A percentile compares a stretch with the other conserved stretches of the same genome.
phyloP scores from a whole-genome alignment of 2,797 vertebrate species.

The Echiichthys vipera region DNA sequence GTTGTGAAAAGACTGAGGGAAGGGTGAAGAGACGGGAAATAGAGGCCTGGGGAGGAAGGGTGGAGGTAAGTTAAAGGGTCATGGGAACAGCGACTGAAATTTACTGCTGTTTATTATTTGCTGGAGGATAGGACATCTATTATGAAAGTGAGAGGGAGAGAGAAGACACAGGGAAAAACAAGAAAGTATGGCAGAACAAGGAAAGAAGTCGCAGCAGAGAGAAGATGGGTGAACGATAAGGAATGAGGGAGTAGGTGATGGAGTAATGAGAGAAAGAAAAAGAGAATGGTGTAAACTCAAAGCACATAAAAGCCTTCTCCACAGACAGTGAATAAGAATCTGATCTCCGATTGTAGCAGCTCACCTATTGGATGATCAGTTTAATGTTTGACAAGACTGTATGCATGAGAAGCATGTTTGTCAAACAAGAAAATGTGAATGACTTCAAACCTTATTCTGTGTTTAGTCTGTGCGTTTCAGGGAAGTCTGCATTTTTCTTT shows the following conservation, averaged over 20 bases:
- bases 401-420: background rate
- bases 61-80: conserved; percentile 57
- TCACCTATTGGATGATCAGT: background rate
- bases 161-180: background rate
- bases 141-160: conserved; percentile 20
- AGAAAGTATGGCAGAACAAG: background rate
- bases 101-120: conserved; percentile 66
- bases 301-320: conserved; percentile 1
- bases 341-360: background rate
- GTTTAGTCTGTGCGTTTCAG: conserved; percentile 15
- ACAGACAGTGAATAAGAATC: background rate
- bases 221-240: background rate
- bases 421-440: conserved; percentile 9
- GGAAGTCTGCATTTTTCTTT: conserved; percentile 12
- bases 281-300: background rate
- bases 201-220: background rate
- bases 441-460: conserved; percentile 20
- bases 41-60: conserved; percentile 26
- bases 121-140: conserved; percentile 47
- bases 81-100: conserved; percentile 50
- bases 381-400: background rate
- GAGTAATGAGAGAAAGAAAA: background rate
- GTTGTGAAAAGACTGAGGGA: conserved; percentile 25
- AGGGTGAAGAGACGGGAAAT: conserved; percentile 34
- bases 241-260: background rate